Conservation (phyloP, 2,113 vertebrate species). For the Porphyrio hochstetteri region DNA sequence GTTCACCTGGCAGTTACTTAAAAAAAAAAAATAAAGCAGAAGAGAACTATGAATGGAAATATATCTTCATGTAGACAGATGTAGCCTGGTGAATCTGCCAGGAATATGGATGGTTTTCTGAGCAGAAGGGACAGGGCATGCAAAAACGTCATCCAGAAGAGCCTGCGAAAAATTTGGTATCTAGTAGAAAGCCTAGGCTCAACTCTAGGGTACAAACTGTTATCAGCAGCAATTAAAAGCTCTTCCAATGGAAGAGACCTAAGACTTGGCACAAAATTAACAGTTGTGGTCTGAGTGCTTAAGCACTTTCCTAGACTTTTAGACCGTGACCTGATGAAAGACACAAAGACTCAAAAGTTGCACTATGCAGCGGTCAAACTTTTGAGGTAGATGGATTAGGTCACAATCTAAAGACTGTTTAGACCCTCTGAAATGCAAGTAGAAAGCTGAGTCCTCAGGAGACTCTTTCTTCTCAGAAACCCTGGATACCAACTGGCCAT, state of each 20-base stretch:
- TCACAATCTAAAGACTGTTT: background rate
- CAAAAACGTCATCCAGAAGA: background rate
- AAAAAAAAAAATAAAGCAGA: background rate
- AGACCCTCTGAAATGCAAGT: background rate
- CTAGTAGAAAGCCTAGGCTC: background rate
- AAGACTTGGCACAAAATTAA: background rate
- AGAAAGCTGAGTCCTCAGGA: background rate
- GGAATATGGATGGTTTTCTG: background rate
- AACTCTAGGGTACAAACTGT: background rate
- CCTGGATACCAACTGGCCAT: background rate
- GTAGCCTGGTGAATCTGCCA: background rate
- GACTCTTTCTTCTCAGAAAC: background rate
- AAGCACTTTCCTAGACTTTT: background rate
- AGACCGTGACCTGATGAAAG: background rate
- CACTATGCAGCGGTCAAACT: background rate
- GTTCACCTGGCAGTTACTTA: background rate
- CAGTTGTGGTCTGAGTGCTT: background rate
- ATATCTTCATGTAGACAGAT: background rate
- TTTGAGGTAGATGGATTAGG: background rate
- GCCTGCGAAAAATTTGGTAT: background rate
- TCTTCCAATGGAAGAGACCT: background rate
- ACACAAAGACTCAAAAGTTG: background rate
- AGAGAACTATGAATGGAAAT: background rate
- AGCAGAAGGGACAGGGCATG: background rate
- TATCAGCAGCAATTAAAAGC: background rate